Evolutionary conservation across 2,113 vertebrate species (phyloP), one percentile per base, ranked within the genome.

Genomic region (Synodontis membranacea): DNA sequence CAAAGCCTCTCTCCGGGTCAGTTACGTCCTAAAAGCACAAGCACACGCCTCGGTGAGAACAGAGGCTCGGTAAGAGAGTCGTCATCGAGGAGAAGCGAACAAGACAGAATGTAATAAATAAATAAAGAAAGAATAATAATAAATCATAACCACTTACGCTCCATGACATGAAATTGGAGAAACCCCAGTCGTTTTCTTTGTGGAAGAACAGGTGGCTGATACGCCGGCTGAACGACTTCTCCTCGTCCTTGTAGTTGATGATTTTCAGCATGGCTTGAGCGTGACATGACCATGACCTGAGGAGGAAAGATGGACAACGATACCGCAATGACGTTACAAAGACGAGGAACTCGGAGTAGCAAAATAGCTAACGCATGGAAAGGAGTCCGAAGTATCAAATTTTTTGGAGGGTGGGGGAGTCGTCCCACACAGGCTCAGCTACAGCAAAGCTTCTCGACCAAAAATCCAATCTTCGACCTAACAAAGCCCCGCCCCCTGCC

Each of bases 81-180:
- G 4, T 52, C 17, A 62, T 46, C 28, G 54, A n/a, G 72, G 17
- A 56, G 23, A n/a, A 31, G 17, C 1, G 2, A 23, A 34, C 3
- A 48, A 82, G 7, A 60, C 17, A 21, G 2, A 11, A 50, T 50
- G 5, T n/a, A n/a, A n/a, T n/a, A n/a, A n/a, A 17, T 25, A 15
- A 48, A 50, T 8, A 15, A 23, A 12, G 14, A 8, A 4, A 11
- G 37, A 3, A n/a, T 3, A 31, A 10, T 8, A 17, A 14, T 12
- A 7, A 54, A 4, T 28, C 21, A 3, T 23, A n/a, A n/a, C n/a
- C 14, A 97, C 98, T 98, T 95, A 99, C 98, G 91, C 97, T 99
- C 97, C 98, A 99, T 86, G 98, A 97, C 98, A 99, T 99, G 90
- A 99, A 99, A 92, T 98, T 99, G 90, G 98, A 99, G 92, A 99